Base-by-base conservation (phyloP, 2,113 vertebrate species). In the Tinamus guttatus region DNA sequence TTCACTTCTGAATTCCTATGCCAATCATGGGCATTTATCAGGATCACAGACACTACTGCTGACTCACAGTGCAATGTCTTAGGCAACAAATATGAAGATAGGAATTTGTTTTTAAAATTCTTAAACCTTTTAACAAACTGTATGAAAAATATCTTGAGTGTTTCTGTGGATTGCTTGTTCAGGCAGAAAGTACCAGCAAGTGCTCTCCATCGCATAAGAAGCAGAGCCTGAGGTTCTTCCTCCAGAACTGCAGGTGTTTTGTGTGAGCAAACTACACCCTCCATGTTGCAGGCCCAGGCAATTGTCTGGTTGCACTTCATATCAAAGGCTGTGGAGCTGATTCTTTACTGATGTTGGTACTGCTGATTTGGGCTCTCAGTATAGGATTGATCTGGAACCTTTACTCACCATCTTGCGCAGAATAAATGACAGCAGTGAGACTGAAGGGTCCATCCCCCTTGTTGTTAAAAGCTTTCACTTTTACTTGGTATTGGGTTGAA, bases 361-460 rank as follows among this genome's bases (percentile, higher is more conserved):
- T 13, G 34, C 38, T 69, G 17, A 59, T 47, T 21, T 47, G 30
- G 32, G 47, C 24, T 7, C 8, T 49, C 30, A 70, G 34, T 30
- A 30, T 51, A 73, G 71, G 92, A 69, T 13, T 87, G 22, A 36
- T 4, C 32, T 54, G 56, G 76, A 71, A 80, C 38, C 52, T 85
- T 78, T 62, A 96, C 99, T 98, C 91, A 99, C 99, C 98, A 2
- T 99, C 99, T 89, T 99, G 98, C 13, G 99, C 99, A 8, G 99
- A 99, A 68, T 98, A 98, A 92, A 99, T 98, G 65, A 97, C 85
- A 12, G 99, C 98, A 13, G 98, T 98, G 20, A 98, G 96, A 95
- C 99, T 99, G 96, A 98, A 99, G 3, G 99, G 99, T 28, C 99
- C 99, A 58, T 99, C 99, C 45, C 99, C 99, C 95, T 98, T 96